A percentile compares a stretch with the other conserved stretches of the same genome.
Conservation (phyloP, 2,113 vertebrate species). For the Australoheros scitulus region DNA sequence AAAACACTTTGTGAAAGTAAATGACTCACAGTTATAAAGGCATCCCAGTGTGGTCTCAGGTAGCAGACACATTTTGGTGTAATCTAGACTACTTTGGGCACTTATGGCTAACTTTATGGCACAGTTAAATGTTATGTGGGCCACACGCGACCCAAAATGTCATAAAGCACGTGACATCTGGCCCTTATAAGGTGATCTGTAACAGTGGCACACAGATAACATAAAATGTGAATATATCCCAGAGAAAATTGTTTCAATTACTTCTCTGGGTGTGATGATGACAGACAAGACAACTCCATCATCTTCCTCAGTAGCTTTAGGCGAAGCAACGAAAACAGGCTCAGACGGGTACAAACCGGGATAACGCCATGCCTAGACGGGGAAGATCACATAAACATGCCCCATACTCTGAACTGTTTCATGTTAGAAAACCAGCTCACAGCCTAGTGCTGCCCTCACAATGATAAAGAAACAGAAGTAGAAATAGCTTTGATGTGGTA, state of each 20-base stretch:
- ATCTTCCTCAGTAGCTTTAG: constrained; percentile 85
- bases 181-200: not conserved
- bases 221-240: not conserved
- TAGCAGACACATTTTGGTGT: not conserved
- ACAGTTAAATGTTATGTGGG: not conserved
- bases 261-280: constrained; percentile 87
- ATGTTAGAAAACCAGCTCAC: constrained; percentile 40
- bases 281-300: constrained; percentile 91
- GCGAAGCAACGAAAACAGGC: constrained; percentile 90
- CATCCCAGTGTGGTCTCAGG: not conserved
- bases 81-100: not conserved
- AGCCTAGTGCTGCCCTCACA: constrained; percentile 10
- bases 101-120: not conserved
- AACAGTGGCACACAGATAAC: not conserved
- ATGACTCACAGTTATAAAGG: not conserved
- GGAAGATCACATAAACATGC: constrained; percentile 44
- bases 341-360: constrained; percentile 91
- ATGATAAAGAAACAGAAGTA: not conserved
- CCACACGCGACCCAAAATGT: not conserved
- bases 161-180: not conserved
- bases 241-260: constrained; percentile 60
- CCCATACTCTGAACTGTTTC: constrained; percentile 45
- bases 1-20: not conserved
- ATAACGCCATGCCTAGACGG: constrained; percentile 86
- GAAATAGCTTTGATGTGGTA: constrained; percentile 50